A percentile compares a stretch with the other conserved stretches of the same genome.
Evolutionary conservation across 2,113 vertebrate genomes (phyloP).

Genomic region (Osmerus eperlanus): DNA sequence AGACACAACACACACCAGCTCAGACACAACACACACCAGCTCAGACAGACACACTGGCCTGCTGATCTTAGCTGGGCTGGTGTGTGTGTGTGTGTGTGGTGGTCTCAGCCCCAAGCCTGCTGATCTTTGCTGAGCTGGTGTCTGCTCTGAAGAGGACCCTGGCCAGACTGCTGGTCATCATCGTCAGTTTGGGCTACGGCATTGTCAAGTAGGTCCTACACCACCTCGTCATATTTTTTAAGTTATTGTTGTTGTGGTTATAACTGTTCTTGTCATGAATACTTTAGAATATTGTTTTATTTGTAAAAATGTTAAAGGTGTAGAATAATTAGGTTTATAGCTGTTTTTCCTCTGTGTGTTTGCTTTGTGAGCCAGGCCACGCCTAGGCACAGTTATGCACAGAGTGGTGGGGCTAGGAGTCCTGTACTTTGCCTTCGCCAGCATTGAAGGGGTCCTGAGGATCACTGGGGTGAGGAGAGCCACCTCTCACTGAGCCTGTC

Average conservation of each 20-base stretch:
- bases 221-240: background rate
- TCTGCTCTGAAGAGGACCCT: constrained; percentile 84
- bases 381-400: constrained; percentile 84
- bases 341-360: background rate
- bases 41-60: too few species aligned
- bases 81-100: background rate
- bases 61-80: background rate
- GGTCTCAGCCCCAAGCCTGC: constrained; percentile 71
- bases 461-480: constrained; percentile 78
- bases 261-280: too few species aligned
- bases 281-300: too few species aligned
- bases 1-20: too few species aligned
- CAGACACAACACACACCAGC: too few species aligned
- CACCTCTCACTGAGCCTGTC: too few species aligned
- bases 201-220: constrained; percentile 81
- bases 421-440: constrained; percentile 81
- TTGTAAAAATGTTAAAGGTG: too few species aligned
- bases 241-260: background rate
- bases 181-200: constrained; percentile 86
- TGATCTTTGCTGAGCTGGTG: constrained; percentile 83
- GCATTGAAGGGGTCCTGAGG: constrained; percentile 80
- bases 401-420: constrained; percentile 81
- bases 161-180: constrained; percentile 84
- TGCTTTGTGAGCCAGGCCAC: constrained; percentile 66
- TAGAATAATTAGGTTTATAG: too few species aligned